Conservation (phyloP, 2,797 vertebrate species). For the Pangasius djambal region DNA sequence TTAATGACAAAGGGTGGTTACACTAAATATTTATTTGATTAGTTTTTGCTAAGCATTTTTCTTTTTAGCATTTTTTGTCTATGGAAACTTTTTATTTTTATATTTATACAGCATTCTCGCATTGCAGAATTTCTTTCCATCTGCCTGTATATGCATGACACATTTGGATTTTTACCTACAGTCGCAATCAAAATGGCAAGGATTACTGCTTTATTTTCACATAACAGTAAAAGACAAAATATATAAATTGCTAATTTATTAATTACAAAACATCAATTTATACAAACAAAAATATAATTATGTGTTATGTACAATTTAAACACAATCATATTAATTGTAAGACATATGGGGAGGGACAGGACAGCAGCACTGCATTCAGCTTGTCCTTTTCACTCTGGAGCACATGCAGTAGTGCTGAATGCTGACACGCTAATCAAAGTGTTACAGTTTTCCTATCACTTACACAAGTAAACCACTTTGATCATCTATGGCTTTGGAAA, state of each 20-base stretch:
- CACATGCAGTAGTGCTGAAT: neutral
- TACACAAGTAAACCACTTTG: constrained; percentile 4
- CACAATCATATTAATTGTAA: constrained; percentile 47
- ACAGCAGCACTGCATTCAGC: constrained; percentile 19
- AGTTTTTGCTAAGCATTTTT: neutral
- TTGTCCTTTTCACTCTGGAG: constrained; percentile 8
- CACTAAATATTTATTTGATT: no score
- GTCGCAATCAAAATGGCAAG: neutral
- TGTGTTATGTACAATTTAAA: constrained; percentile 61
- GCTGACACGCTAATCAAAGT: constrained; percentile 6
- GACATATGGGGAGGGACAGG: constrained; percentile 21
- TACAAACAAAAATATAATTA: constrained; percentile 58
- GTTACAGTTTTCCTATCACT: constrained; percentile 2
- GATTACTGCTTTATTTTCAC: constrained; percentile 65
- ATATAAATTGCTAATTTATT: constrained; percentile 56
- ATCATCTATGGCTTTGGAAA: constrained; percentile 29
- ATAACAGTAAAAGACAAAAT: neutral
- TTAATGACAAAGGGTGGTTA: no score
- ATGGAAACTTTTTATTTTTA: neutral
- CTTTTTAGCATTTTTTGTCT: neutral
- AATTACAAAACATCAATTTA: constrained; percentile 68
- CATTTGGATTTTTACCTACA: neutral
- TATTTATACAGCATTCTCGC: neutral
- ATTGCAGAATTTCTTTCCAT: neutral
- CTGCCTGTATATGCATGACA: neutral